phyloP scores from a whole-genome alignment of 2,113 vertebrate genomes.

The Agelaius phoeniceus region DNA sequence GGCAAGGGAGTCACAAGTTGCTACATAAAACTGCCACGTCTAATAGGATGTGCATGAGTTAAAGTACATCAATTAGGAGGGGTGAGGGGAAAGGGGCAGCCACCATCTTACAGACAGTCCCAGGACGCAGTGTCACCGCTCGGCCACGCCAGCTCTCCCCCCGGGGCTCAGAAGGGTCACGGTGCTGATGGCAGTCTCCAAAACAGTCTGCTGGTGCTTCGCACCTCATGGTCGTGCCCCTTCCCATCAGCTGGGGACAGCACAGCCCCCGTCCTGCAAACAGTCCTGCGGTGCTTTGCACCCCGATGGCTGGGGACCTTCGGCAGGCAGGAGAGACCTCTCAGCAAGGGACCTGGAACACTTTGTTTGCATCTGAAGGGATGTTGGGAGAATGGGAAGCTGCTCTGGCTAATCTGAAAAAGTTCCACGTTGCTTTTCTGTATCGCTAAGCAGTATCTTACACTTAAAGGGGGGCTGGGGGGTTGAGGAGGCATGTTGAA shows the following conservation, averaged over 20 bases:
- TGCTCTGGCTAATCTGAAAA: not conserved
- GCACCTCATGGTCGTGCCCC: not conserved
- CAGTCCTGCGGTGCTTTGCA: conserved; percentile 37
- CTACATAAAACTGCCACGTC: conserved; percentile 82
- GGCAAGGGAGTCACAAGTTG: conserved; percentile 73
- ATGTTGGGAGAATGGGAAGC: not conserved
- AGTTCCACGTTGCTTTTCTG: not conserved
- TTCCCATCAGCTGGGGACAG: not conserved
- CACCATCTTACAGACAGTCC: conserved; percentile 21
- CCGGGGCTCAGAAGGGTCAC: rapidly evolving
- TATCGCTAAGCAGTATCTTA: conserved; percentile 28
- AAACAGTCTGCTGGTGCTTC: conserved; percentile 34
- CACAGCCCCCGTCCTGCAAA: not conserved
- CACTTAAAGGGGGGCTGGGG: not conserved
- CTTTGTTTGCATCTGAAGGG: not conserved
- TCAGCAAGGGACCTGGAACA: not conserved
- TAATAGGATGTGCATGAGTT: conserved; percentile 78
- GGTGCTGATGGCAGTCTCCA: not conserved
- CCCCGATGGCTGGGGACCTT: not conserved
- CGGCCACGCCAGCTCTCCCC: not conserved
- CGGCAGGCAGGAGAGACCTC: not conserved
- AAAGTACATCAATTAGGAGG: conserved; percentile 69
- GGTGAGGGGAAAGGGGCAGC: conserved; percentile 33
- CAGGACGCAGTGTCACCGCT: not conserved
- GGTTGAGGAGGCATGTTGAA: not conserved